Evolutionary conservation across 2,888 invertebrate species (phyloP).

Genomic region (Sarcophaga subvicina): DNA sequence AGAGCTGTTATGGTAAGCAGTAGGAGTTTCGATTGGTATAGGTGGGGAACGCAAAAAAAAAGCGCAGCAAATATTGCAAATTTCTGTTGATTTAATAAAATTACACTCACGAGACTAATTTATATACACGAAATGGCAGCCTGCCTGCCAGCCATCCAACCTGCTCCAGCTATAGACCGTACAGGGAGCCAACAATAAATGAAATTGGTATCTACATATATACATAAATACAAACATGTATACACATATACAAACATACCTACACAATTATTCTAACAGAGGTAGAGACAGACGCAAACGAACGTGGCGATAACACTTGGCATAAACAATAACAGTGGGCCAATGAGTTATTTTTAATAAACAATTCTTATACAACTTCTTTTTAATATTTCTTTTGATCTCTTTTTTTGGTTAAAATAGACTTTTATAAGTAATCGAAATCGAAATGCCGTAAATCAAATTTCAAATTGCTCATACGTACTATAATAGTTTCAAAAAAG

Average conservation of each 20-base stretch:
- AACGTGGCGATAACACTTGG: not conserved
- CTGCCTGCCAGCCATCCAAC: conserved; percentile 28
- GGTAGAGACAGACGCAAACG: not conserved
- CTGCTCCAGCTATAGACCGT: conserved; percentile 3
- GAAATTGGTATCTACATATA: conserved; percentile 49
- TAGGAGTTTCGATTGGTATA: conserved; percentile 32
- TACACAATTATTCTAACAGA: not conserved
- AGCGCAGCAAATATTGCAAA: conserved; percentile 77
- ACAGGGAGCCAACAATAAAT: conserved; percentile 7
- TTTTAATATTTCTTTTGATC: not conserved
- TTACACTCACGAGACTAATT: conserved; percentile 81
- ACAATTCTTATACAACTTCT: not conserved
- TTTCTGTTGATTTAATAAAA: conserved; percentile 81
- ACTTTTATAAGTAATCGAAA: too few relatives aligned
- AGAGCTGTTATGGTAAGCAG: not conserved
- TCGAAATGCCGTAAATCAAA: too few relatives aligned
- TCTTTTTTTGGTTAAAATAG: not conserved
- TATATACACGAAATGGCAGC: conserved; percentile 70
- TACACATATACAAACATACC: not conserved
- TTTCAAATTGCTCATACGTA: too few relatives aligned
- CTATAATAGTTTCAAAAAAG: too few relatives aligned
- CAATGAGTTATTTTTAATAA: not conserved
- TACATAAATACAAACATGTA: not conserved
- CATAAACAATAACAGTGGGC: not conserved
- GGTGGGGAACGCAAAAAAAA: conserved; percentile 50